A percentile compares a stretch with the other conserved stretches of the same genome.
phyloP scores from a whole-genome alignment of 2,888 invertebrate species.

The Pogonocherus hispidulus region DNA sequence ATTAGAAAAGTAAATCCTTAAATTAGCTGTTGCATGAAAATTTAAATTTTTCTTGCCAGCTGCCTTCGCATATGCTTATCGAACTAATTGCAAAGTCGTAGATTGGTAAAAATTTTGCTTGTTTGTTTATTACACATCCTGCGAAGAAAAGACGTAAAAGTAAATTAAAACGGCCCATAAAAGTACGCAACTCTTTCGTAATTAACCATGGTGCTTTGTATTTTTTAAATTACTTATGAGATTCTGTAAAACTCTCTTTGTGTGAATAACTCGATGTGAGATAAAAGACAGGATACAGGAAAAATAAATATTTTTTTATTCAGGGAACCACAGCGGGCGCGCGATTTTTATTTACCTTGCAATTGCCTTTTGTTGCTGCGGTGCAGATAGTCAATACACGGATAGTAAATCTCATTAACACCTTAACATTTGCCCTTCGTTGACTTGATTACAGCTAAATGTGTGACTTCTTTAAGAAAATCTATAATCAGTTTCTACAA shows the following conservation, averaged over 20 bases:
- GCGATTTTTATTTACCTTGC: background rate
- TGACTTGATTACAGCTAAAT: too few species aligned
- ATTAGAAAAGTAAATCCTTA: too few species aligned
- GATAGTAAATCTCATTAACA: background rate
- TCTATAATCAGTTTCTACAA: too few species aligned
- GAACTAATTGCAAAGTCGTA: background rate
- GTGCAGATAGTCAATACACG: background rate
- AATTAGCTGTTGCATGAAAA: too few species aligned
- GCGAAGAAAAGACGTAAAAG: background rate
- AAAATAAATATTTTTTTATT: conserved; percentile 18
- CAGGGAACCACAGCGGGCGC: background rate
- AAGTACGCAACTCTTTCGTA: conserved; percentile 19
- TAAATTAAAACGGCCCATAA: conserved; percentile 18
- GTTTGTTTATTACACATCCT: conserved; percentile 1
- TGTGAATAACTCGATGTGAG: background rate
- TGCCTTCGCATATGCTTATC: too few species aligned
- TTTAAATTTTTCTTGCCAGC: too few species aligned
- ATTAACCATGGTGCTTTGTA: conserved; percentile 18
- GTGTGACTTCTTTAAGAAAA: too few species aligned
- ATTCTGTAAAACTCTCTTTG: conserved; percentile 12
- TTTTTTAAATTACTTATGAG: conserved; percentile 8
- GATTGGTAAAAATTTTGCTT: background rate
- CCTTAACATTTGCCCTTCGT: too few species aligned
- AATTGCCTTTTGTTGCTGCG: background rate
- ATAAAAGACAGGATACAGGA: conserved; percentile 22